These are phyloP conservation scores for Platysternon megacephalum DNA, from an alignment of 2,113 vertebrate genomes.

Conservation along the genomic window DNA sequence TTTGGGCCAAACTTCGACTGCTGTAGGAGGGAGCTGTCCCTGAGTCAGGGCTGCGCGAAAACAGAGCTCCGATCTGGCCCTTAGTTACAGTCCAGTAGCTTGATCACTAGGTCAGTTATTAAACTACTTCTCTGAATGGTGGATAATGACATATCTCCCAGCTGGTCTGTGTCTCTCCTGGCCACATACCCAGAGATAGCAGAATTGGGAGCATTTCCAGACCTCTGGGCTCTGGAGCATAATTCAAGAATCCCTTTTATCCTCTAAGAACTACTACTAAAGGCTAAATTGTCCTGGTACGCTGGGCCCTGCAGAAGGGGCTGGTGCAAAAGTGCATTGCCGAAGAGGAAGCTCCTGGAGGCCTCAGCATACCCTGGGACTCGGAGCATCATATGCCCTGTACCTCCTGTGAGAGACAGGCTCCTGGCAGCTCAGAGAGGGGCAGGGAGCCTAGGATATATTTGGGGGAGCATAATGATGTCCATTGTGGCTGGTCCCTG, in stretches of 20 bases:
- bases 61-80: background rate
- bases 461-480: background rate
- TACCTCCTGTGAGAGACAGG: background rate
- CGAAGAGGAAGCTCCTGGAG: background rate
- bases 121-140: background rate
- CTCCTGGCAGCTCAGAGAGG: background rate
- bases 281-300: background rate
- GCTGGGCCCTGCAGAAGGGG: background rate
- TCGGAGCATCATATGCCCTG: background rate
- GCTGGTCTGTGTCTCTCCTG: background rate
- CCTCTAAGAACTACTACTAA: background rate
- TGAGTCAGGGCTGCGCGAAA: background rate
- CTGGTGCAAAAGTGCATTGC: background rate
- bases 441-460: background rate
- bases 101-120: background rate
- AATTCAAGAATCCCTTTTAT: background rate
- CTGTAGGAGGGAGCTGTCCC: background rate
- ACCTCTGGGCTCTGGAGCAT: background rate
- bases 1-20: background rate
- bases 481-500: background rate
- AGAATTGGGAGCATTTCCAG: background rate
- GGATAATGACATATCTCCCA: background rate
- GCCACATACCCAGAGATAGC: background rate
- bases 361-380: background rate
- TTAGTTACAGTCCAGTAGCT: background rate